A percentile compares a stretch with the other conserved stretches of the same genome.
These are phyloP conservation scores for Sinocyclocheilus anshuiensis DNA, from an alignment of 2,113 vertebrate species.

Conservation along the genomic window DNA sequence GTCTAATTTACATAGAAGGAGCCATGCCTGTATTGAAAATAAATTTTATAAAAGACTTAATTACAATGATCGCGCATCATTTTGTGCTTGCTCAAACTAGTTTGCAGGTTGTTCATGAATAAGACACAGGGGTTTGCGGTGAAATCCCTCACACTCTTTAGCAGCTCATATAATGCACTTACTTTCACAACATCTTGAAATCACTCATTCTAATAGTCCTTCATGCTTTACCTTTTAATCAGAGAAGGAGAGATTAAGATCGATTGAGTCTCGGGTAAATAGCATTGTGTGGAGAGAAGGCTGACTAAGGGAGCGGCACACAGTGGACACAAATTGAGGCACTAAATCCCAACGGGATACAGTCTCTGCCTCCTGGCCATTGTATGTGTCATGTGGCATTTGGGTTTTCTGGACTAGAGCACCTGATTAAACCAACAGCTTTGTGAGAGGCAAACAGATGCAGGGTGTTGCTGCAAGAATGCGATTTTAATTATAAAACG, in stretches of 20 bases:
- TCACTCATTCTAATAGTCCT: slow-evolving; percentile 30
- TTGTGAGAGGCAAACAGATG: slow-evolving; percentile 6
- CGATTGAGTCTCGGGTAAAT: slow-evolving; percentile 23
- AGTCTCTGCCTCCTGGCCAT: not conserved
- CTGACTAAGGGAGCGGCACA: slow-evolving; percentile 11
- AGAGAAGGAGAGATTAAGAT: slow-evolving; percentile 36
- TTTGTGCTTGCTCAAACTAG: not conserved
- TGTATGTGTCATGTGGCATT: not conserved
- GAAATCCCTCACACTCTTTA: not conserved
- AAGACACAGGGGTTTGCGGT: not conserved
- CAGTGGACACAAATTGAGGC: not conserved
- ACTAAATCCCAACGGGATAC: slow-evolving; percentile 15
- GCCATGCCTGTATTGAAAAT: not conserved
- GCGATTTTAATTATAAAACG: slow-evolving; percentile 17
- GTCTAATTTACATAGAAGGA: not conserved
- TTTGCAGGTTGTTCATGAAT: not conserved
- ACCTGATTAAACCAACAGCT: slow-evolving; percentile 17
- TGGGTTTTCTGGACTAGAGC: not conserved
- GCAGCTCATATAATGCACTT: slow-evolving; percentile 20
- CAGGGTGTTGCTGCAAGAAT: slow-evolving; percentile 9
- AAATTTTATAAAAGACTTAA: not conserved
- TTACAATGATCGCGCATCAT: not conserved
- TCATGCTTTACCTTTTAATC: slow-evolving; percentile 32
- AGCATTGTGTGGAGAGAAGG: slow-evolving; percentile 4
- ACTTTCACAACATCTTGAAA: not conserved